Evolutionary conservation across 2,888 invertebrate species (phyloP).

Genomic region (Tricholauxania praeusta): DNA sequence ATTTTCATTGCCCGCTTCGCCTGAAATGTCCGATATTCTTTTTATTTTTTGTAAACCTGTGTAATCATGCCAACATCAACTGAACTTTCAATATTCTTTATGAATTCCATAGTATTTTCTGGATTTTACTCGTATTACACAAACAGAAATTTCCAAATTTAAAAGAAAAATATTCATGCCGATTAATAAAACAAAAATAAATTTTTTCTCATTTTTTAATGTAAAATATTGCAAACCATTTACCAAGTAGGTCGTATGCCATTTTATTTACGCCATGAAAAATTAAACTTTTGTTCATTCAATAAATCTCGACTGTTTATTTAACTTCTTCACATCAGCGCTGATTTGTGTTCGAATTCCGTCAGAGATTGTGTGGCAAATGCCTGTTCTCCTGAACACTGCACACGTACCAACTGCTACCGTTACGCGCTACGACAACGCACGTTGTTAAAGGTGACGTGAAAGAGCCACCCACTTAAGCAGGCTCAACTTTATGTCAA

Average conservation of each 20-base stretch:
- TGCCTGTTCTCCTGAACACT: background rate
- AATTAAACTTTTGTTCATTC: background rate
- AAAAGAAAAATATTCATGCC: too few relatives aligned
- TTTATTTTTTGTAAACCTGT: too few relatives aligned
- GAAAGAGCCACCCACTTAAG: slow-evolving; percentile 46
- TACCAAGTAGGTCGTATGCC: background rate
- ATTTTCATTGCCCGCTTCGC: too few relatives aligned
- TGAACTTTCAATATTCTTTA: too few relatives aligned
- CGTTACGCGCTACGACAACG: slow-evolving; percentile 4
- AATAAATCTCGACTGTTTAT: slow-evolving; percentile 3
- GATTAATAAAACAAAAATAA: too few relatives aligned
- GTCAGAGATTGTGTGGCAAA: slow-evolving; percentile 11
- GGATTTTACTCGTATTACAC: too few relatives aligned
- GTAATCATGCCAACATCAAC: too few relatives aligned
- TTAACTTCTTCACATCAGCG: slow-evolving; percentile 12
- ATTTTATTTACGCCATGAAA: background rate
- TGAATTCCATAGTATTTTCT: too few relatives aligned
- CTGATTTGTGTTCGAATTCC: slow-evolving; percentile 23
- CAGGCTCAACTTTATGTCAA: slow-evolving; percentile 39
- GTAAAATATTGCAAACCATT: slow-evolving; percentile 7
- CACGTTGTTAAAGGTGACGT: slow-evolving; percentile 20
- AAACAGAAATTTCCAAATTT: too few relatives aligned
- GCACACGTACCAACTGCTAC: background rate
- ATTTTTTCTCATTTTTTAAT: too few relatives aligned
- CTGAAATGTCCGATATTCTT: too few relatives aligned